Evolutionary conservation across 2,888 invertebrate genomes (phyloP).

Genomic region (Xiphydria camelus): DNA sequence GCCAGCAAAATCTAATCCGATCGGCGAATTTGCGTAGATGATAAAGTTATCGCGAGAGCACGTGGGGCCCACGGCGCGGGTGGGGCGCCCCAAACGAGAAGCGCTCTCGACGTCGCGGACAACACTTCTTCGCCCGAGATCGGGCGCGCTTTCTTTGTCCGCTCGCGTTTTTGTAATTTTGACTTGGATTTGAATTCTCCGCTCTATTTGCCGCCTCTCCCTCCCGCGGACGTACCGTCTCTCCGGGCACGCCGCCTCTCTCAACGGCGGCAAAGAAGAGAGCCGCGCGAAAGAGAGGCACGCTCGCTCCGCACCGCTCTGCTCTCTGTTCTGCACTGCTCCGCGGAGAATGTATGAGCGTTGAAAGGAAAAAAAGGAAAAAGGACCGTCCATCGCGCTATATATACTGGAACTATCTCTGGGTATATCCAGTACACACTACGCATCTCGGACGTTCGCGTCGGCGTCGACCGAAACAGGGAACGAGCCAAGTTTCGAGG

Average conservation of each 20-base stretch:
- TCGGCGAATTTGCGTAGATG: too few species aligned
- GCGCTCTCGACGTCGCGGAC: neutral
- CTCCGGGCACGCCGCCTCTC: slow-evolving; percentile 17
- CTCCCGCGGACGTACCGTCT: slow-evolving; percentile 20
- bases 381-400: slow-evolving; percentile 46
- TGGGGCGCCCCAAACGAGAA: too few species aligned
- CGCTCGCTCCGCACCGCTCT: neutral
- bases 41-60: too few species aligned
- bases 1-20: too few species aligned
- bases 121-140: neutral
- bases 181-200: slow-evolving; percentile 56
- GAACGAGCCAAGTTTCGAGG: too few species aligned
- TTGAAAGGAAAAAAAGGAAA: slow-evolving; percentile 52
- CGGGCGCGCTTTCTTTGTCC: neutral
- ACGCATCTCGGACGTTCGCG: slow-evolving; percentile 36
- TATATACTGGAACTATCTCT: slow-evolving; percentile 54
- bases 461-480: too few species aligned
- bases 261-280: slow-evolving; percentile 34
- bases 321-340: slow-evolving; percentile 18
- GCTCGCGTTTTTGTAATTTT: slow-evolving; percentile 44
- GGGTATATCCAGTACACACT: slow-evolving; percentile 49
- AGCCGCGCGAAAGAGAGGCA: too few species aligned
- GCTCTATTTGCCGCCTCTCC: slow-evolving; percentile 56
- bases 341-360: slow-evolving; percentile 52
- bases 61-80: too few species aligned